phyloP scores from a whole-genome alignment of 2,888 invertebrate genomes.

The Agrochola lychnidis region DNA sequence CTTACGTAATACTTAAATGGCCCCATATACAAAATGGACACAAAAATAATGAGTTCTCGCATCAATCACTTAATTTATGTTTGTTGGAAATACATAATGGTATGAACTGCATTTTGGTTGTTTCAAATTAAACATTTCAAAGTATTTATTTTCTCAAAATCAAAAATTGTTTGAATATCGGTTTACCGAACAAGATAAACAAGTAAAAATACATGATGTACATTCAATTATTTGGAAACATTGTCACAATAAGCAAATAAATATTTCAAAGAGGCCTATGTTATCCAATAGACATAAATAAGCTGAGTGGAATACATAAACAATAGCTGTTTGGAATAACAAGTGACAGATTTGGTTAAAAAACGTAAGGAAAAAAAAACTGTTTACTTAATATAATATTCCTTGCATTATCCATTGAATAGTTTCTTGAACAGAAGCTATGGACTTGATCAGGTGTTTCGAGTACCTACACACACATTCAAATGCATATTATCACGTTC shows the following conservation, averaged over 20 bases:
- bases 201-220: too few relatives aligned
- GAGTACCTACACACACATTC: conserved; percentile 3
- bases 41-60: too few relatives aligned
- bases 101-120: too few relatives aligned
- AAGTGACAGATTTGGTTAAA: conserved; percentile 1
- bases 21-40: too few relatives aligned
- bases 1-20: too few relatives aligned
- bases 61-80: too few relatives aligned
- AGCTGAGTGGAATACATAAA: conserved; percentile 34
- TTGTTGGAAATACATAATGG: too few relatives aligned
- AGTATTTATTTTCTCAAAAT: too few relatives aligned
- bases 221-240: too few relatives aligned
- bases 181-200: too few relatives aligned
- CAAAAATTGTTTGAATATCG: too few relatives aligned
- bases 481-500: conserved; percentile 18
- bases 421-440: neutral
- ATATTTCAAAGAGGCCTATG: neutral
- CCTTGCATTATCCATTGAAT: conserved; percentile 8
- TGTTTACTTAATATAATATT: conserved; percentile 24
- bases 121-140: too few relatives aligned
- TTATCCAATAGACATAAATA: neutral
- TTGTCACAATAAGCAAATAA: neutral
- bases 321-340: conserved; percentile 30
- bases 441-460: neutral
- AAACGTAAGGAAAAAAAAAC: neutral